These are phyloP conservation scores for Rhabdomys pumilio DNA, from an alignment of 2,797 vertebrate genomes.

Conservation along the genomic window DNA sequence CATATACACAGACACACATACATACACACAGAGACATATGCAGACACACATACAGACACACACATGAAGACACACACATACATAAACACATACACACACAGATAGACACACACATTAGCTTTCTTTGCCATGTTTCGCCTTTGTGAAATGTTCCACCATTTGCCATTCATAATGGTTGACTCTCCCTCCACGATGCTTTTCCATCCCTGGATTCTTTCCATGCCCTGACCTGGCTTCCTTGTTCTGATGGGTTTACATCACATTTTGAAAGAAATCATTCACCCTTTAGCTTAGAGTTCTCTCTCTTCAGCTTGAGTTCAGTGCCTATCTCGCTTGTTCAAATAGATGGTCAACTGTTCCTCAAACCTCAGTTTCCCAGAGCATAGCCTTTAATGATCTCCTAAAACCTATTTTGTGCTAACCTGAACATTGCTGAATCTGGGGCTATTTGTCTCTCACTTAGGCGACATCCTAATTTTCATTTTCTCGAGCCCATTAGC, in stretches of 20 bases:
- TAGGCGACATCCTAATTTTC: neutral
- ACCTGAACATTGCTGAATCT: neutral
- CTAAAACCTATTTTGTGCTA: constrained; percentile 18
- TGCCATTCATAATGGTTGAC: neutral
- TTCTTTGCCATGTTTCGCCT: neutral
- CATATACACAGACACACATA: neutral
- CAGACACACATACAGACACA: too few species aligned
- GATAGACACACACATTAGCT: neutral
- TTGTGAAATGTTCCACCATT: neutral
- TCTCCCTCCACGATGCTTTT: neutral
- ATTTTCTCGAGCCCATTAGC: neutral
- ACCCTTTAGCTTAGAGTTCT: neutral
- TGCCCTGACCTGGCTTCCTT: neutral
- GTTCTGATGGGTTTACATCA: neutral
- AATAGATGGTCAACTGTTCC: neutral
- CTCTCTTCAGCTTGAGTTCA: neutral
- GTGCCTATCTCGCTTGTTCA: neutral
- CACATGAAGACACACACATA: too few species aligned
- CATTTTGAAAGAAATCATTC: neutral
- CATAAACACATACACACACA: neutral
- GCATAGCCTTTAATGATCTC: neutral
- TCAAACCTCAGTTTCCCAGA: neutral
- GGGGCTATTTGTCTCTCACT: neutral
- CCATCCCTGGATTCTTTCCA: neutral
- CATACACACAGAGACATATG: accelerated